Percentiles rank a stretch among this genome's conserved stretches.
Conservation (phyloP, 2,888 invertebrate species). For the Drosophila fulvimacula region DNA sequence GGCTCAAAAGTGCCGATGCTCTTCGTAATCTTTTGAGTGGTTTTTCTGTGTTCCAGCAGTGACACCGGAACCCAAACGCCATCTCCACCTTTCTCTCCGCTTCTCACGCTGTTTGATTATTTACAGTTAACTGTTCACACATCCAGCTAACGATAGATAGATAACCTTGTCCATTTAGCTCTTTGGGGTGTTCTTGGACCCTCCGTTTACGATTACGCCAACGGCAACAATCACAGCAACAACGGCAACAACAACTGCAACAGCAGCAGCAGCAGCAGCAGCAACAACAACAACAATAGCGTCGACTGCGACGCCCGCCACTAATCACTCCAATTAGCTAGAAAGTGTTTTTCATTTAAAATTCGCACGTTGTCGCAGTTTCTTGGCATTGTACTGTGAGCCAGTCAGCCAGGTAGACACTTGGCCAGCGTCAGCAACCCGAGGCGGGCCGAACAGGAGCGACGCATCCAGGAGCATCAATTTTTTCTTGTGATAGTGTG, state of each 20-base stretch:
- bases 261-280: constrained; percentile 11
- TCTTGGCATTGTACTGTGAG: constrained; percentile 80
- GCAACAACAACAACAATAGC: constrained; percentile 1
- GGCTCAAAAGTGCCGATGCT: constrained; percentile 27
- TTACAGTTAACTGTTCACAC: constrained; percentile 47
- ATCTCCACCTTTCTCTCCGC: not conserved
- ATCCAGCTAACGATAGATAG: constrained; percentile 38
- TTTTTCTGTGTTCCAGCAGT: not conserved
- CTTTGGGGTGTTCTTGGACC: constrained; percentile 56
- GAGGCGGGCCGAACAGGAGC: not conserved
- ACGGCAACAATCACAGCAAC: not conserved
- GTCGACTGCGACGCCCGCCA: constrained; percentile 55
- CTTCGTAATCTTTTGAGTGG: constrained; percentile 28
- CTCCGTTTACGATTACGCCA: constrained; percentile 46
- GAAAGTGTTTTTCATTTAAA: constrained; percentile 81
- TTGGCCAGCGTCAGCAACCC: constrained; percentile 37
- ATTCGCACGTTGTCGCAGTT: constrained; percentile 81
- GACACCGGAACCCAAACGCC: not conserved
- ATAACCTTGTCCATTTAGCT: constrained; percentile 63
- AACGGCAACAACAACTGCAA: constrained; percentile 4
- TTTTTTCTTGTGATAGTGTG: constrained; percentile 29
- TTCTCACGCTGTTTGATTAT: constrained; percentile 29
- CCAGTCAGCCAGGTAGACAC: constrained; percentile 53
- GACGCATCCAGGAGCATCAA: constrained; percentile 17
- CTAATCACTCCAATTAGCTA: constrained; percentile 77